phyloP scores from a whole-genome alignment of 2,113 vertebrate genomes.

The Nesoenas mayeri region DNA sequence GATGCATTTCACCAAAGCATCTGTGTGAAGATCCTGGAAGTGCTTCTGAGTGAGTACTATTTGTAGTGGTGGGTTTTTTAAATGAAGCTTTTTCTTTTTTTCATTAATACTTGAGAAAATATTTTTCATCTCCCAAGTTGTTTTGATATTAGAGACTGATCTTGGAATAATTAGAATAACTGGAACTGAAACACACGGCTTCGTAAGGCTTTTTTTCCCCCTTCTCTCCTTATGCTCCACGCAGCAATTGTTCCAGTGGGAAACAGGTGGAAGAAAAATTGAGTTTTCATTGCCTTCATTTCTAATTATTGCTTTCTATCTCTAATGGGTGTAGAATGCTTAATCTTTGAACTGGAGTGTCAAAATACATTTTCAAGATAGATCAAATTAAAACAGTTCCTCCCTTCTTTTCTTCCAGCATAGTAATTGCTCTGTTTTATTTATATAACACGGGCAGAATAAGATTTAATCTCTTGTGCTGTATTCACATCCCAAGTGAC shows the following conservation, averaged over 20 bases:
- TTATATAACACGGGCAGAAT: background rate
- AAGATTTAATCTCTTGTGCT: background rate
- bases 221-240: background rate
- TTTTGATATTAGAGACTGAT: background rate
- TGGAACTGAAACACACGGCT: background rate
- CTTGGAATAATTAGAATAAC: background rate
- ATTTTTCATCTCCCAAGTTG: background rate
- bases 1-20: background rate
- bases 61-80: background rate
- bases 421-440: background rate
- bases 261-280: slow-evolving; percentile 13
- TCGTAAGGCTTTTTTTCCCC: background rate
- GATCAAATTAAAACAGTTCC: slow-evolving; percentile 1
- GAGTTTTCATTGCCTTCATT: slow-evolving; percentile 9
- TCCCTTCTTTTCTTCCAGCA: background rate
- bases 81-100: background rate
- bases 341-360: background rate
- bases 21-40: background rate
- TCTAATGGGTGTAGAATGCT: background rate
- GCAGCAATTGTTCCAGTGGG: background rate
- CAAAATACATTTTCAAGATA: background rate
- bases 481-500: background rate
- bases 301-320: slow-evolving; percentile 6
- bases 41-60: background rate
- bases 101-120: background rate